These are phyloP conservation scores for Phocoena phocoena DNA, from an alignment of 2,113 vertebrate genomes.

Conservation along the genomic window DNA sequence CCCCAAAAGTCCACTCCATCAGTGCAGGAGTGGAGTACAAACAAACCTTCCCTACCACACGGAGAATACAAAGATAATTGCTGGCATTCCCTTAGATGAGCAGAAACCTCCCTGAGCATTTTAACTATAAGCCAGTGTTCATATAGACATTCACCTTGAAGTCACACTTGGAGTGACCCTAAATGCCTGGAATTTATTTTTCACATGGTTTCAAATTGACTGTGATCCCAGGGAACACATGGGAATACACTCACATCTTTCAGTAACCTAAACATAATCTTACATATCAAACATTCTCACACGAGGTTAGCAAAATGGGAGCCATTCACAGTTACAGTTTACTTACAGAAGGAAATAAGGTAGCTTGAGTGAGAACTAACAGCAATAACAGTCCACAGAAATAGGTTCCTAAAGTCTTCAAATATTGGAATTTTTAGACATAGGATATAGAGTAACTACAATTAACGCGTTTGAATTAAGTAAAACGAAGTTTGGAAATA, in stretches of 20 bases:
- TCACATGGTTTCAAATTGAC: background rate
- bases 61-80: background rate
- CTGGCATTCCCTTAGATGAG: background rate
- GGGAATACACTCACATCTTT: background rate
- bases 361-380: background rate
- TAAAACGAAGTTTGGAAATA: background rate
- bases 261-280: background rate
- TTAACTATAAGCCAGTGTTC: background rate
- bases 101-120: background rate
- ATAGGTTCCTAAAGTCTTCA: background rate
- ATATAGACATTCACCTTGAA: background rate
- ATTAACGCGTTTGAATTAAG: background rate
- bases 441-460: background rate
- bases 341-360: background rate
- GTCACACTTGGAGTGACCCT: background rate
- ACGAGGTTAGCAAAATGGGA: background rate
- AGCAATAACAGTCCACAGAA: background rate
- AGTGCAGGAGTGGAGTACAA: background rate
- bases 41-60: background rate
- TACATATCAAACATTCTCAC: background rate
- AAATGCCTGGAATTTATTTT: background rate
- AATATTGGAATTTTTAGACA: background rate
- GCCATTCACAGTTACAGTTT: background rate
- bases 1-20: background rate
- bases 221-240: background rate